Evolutionary conservation across 2,113 vertebrate genomes (phyloP).

Genomic region (Meles meles): DNA sequence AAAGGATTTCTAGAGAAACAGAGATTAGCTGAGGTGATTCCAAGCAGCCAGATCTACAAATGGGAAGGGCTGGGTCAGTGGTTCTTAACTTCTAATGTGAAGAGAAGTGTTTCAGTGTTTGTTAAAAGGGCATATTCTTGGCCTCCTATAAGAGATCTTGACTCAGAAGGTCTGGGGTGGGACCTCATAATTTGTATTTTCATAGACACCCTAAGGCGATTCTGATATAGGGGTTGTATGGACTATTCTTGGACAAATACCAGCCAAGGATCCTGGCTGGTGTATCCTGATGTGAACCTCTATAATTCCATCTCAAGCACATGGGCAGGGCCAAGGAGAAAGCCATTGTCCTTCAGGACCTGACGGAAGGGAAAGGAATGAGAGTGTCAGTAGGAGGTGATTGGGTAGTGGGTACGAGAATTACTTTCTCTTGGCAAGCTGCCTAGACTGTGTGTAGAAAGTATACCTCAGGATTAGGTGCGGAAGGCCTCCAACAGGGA

Average conservation of each 20-base stretch:
- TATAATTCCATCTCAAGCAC: not conserved
- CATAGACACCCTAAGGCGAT: not conserved
- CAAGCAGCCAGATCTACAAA: not conserved
- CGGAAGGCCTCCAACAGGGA: not conserved
- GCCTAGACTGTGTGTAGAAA: not conserved
- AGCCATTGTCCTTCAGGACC: not conserved
- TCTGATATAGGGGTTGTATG: not conserved
- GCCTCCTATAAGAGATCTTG: not conserved
- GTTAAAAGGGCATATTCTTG: not conserved
- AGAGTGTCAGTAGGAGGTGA: not conserved
- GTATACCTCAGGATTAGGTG: not conserved
- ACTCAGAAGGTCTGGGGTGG: not conserved
- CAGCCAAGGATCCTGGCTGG: not conserved
- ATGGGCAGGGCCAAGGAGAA: not conserved
- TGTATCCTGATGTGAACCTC: not conserved
- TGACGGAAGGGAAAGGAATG: not conserved
- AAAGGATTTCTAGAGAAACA: not conserved
- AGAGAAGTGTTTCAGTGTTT: not conserved
- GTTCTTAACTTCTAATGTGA: not conserved
- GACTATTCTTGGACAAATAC: not conserved
- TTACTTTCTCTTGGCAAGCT: not conserved
- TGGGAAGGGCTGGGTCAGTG: not conserved
- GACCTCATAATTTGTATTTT: not conserved
- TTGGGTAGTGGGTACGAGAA: not conserved
- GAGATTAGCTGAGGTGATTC: not conserved